These are phyloP conservation scores for Enhydra lutris DNA, from an alignment of 2,113 vertebrate species.

Conservation along the genomic window DNA sequence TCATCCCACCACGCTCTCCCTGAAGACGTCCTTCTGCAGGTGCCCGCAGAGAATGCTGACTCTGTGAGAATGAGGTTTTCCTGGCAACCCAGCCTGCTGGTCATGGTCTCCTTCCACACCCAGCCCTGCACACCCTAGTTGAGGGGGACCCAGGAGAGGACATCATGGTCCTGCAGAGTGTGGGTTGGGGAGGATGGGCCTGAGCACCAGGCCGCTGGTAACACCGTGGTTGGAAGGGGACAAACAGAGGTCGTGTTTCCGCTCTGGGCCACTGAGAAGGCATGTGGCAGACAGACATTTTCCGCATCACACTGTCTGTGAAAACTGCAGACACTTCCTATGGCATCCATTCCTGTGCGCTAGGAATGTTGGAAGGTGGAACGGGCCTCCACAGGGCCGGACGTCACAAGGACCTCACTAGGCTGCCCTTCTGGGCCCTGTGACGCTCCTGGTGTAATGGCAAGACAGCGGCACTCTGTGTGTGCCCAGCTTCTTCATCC, in stretches of 20 bases:
- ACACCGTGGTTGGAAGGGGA: fast-evolving
- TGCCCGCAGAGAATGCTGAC: not conserved
- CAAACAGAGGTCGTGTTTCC: fast-evolving
- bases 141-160: not conserved
- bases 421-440: not conserved
- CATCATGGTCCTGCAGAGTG: fast-evolving
- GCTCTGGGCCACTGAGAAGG: not conserved
- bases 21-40: not conserved
- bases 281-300: fast-evolving
- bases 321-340: fast-evolving
- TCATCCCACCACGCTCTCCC: not conserved
- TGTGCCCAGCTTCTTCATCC: not conserved
- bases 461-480: slow-evolving; percentile 5
- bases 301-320: fast-evolving
- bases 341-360: fast-evolving
- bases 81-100: not conserved
- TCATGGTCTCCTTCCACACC: not conserved
- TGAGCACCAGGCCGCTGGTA: fast-evolving
- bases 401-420: slow-evolving; percentile 22
- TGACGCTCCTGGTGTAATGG: slow-evolving; percentile 22
- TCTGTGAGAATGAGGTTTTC: fast-evolving
- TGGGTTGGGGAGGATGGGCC: fast-evolving
- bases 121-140: not conserved
- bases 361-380: not conserved
- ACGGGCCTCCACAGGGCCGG: not conserved